Percentiles rank a stretch among this genome's conserved stretches.
Conservation (phyloP, 2,888 invertebrate genomes). For the Meandrusa payeni region DNA sequence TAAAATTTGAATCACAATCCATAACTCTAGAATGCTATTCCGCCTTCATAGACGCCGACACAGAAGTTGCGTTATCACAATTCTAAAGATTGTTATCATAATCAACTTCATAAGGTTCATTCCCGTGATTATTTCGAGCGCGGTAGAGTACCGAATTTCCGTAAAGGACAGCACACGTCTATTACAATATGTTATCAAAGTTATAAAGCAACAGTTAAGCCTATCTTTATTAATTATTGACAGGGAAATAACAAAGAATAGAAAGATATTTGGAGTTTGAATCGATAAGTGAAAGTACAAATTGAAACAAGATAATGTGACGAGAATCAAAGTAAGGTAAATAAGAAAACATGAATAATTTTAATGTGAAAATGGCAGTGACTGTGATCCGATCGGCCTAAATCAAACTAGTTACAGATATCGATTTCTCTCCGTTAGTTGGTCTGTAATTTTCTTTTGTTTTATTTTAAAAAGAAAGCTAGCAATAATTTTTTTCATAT, state of each 20-base stretch:
- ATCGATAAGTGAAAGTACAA: too few species aligned
- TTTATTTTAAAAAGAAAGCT: too few species aligned
- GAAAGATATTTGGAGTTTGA: too few species aligned
- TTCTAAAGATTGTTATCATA: slow-evolving; percentile 15
- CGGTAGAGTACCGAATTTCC: slow-evolving; percentile 19
- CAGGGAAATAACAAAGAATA: slow-evolving; percentile 12
- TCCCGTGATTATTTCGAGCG: slow-evolving; percentile 8
- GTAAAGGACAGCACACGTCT: neutral
- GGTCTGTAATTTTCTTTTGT: too few species aligned
- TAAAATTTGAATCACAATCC: slow-evolving; percentile 15
- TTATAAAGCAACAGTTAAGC: slow-evolving; percentile 5
- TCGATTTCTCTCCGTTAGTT: too few species aligned
- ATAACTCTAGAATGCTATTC: slow-evolving; percentile 3
- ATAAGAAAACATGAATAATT: too few species aligned
- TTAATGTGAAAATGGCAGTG: too few species aligned
- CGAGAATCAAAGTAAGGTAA: too few species aligned
- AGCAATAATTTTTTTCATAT: too few species aligned
- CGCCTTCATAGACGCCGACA: slow-evolving; percentile 18
- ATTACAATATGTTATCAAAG: slow-evolving; percentile 4
- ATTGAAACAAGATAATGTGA: too few species aligned
- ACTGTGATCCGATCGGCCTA: too few species aligned
- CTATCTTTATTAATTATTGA: slow-evolving; percentile 8
- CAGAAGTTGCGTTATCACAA: slow-evolving; percentile 14
- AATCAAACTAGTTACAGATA: too few species aligned
- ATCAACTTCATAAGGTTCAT: slow-evolving; percentile 20